Evolutionary conservation across 2,888 invertebrate species (phyloP).

Genomic region (Drosophila picticornis): DNA sequence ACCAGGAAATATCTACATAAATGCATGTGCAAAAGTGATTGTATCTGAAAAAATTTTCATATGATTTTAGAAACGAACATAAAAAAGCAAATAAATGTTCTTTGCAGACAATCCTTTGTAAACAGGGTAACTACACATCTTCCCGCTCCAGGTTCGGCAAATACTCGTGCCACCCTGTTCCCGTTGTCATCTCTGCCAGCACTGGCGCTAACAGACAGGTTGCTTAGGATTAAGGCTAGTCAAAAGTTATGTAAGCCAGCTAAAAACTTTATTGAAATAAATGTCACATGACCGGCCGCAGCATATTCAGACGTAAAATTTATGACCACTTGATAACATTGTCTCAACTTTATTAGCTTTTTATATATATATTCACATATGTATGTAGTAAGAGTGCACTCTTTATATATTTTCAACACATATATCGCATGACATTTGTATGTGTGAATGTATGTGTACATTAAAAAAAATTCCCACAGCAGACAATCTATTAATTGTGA

Average conservation of each 20-base stretch:
- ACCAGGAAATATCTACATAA: background rate
- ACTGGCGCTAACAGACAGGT: background rate
- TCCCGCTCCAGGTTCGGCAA: background rate
- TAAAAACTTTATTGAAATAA: constrained; percentile 6
- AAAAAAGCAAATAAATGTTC: background rate
- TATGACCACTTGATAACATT: constrained; percentile 9
- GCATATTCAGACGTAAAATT: background rate
- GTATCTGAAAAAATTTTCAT: background rate
- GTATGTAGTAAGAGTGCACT: background rate
- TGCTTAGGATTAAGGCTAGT: constrained; percentile 12
- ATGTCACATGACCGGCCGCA: constrained; percentile 15
- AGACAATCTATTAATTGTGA: background rate
- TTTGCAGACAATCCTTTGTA: constrained; percentile 1
- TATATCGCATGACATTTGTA: background rate
- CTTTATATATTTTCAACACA: constrained; percentile 1
- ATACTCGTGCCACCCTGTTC: constrained; percentile 10
- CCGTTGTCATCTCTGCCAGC: constrained; percentile 2
- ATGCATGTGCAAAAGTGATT: background rate
- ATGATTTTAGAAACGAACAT: background rate
- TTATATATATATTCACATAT: constrained; percentile 11
- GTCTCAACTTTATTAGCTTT: constrained; percentile 7
- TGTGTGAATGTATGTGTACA: background rate
- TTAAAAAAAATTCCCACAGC: background rate
- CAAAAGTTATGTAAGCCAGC: constrained; percentile 15
- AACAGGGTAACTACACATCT: background rate